Conservation (phyloP, 1,140 invertebrate species). For the Thaumetopoea pityocampa region DNA sequence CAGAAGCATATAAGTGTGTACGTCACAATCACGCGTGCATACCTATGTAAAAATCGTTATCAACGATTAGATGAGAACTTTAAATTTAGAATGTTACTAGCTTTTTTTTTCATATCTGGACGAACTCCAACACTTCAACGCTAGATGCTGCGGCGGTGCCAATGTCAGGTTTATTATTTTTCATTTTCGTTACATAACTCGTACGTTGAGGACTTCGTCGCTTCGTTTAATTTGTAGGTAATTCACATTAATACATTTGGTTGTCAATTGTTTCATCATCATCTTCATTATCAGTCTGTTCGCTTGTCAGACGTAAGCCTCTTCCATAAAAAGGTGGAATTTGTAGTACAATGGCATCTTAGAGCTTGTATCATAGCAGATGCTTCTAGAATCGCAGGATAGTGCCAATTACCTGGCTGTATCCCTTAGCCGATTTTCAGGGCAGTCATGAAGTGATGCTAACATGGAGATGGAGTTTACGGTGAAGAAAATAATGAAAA, state of each 20-base stretch:
- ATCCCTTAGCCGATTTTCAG: too few relatives aligned
- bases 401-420: too few relatives aligned
- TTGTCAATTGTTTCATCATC: background rate
- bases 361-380: too few relatives aligned
- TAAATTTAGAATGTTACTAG: constrained; percentile 39
- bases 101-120: constrained; percentile 39
- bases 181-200: constrained; percentile 33
- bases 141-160: constrained; percentile 20
- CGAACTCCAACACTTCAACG: constrained; percentile 30
- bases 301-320: too few relatives aligned
- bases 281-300: background rate
- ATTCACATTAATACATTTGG: background rate
- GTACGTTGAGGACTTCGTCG: constrained; percentile 1
- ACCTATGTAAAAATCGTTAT: constrained; percentile 21
- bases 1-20: constrained; percentile 23
- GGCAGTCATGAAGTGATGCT: too few relatives aligned
- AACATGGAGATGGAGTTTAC: too few relatives aligned
- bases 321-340: too few relatives aligned
- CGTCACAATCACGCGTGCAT: background rate
- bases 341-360: too few relatives aligned
- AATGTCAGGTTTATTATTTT: constrained; percentile 53
- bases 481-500: too few relatives aligned
- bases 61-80: constrained; percentile 26
- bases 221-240: constrained; percentile 4
- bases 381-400: too few relatives aligned